Base-by-base conservation (phyloP, 2,113 vertebrate genomes). In the Channa maculata region DNA sequence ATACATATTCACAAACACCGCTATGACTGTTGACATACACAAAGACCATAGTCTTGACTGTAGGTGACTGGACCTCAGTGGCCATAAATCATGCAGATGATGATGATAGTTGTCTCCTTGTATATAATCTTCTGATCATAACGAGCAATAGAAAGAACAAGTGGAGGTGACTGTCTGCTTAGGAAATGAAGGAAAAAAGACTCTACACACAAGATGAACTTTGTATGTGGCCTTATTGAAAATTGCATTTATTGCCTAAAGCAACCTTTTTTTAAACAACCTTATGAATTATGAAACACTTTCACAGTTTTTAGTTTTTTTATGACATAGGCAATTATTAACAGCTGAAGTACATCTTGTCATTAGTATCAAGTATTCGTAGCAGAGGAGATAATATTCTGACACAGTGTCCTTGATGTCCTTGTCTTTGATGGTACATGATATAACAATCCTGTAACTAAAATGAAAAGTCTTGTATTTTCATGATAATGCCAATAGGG, bases 81-180 rank as follows among this genome's bases (percentile, higher is more conserved):
- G 50, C 48, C 73, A 61, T 80, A 88, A 82, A 79, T 88, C 65
- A 76, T 86, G 88, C 70, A 78, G 49, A 44, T 64, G 60, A 72
- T 14, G 48, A 77, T 59, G 64, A 62, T n/a, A 61, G 61, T 48
- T 65, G 50, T 67, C 63, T 73, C 52, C 73, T 61, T 60, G 46
- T 15, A 54, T 38, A 41, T 41, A 59, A 78, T 36, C 65, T 61
- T 71, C 34, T 71, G 72, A 82, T 86, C 52, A 68, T 74, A 24
- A 63, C 72, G 62, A 51, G 62, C 15, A 45, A 52, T 38, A 65
- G 44, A 66, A 51, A 64, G 46, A 55, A 45, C 49, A 72, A 33
- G 68, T 61, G 34, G 71, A 79, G 46, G 60, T 39, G 71, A 80
- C 41, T 78, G 63, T 59, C 64, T 76, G 58, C 37, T 73, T 12